These are phyloP conservation scores for Nematopogon swammerdamellus DNA, from an alignment of 2,888 invertebrate genomes.

Conservation along the genomic window DNA sequence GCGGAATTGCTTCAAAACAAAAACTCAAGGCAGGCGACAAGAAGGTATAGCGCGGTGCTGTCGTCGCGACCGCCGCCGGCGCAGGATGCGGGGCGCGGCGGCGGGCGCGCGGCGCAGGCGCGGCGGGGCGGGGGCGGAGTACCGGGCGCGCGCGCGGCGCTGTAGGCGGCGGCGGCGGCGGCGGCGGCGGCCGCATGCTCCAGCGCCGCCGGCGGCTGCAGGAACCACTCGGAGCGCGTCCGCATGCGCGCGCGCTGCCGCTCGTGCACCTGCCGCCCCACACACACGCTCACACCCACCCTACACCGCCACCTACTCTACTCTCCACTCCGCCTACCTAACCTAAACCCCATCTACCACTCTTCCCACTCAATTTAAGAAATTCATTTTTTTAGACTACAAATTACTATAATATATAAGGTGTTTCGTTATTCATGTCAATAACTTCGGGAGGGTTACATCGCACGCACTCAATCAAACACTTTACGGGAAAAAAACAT, in stretches of 20 bases:
- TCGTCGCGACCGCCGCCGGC: conserved; percentile 25
- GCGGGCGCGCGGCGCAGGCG: conserved; percentile 12
- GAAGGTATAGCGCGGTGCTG: conserved; percentile 49
- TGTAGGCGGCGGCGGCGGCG: conserved; percentile 24
- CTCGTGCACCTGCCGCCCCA: conserved; percentile 79
- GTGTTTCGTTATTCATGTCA: too few species aligned
- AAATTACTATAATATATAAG: too few species aligned
- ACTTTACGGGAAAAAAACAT: too few species aligned
- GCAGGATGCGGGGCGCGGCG: conserved; percentile 12
- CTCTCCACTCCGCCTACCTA: too few species aligned
- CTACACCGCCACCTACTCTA: neutral
- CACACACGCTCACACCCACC: conserved; percentile 4
- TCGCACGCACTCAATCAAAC: too few species aligned
- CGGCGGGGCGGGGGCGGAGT: conserved; percentile 12
- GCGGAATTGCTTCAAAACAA: conserved; percentile 36
- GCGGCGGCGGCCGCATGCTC: conserved; percentile 40
- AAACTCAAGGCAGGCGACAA: conserved; percentile 56
- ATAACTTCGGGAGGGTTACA: too few species aligned
- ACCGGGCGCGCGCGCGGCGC: conserved; percentile 7
- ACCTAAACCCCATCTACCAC: too few species aligned
- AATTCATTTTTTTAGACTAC: too few species aligned
- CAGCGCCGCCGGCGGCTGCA: conserved; percentile 64
- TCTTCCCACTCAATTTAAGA: too few species aligned
- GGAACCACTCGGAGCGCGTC: conserved; percentile 97
- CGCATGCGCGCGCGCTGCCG: conserved; percentile 95